Evolutionary conservation across 2,113 vertebrate genomes (phyloP).

Genomic region (Sinocyclocheilus maitianheensis): DNA sequence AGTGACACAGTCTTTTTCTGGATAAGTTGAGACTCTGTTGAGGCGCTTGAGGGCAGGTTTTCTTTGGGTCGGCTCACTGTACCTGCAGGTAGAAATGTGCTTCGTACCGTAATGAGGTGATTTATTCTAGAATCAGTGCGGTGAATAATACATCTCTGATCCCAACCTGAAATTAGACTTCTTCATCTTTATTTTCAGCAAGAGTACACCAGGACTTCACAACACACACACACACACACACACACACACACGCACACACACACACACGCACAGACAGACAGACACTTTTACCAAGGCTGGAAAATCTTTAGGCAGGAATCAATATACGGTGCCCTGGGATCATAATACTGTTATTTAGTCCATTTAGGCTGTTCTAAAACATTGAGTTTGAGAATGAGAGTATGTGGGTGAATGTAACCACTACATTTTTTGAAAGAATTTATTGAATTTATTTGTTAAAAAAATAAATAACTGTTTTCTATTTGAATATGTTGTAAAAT

Average conservation of each 20-base stretch:
- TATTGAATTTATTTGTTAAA: not conserved
- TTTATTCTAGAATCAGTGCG: constrained; percentile 61
- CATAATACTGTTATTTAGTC: not conserved
- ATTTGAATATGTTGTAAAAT: too few relatives aligned
- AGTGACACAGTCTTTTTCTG: not conserved
- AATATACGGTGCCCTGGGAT: not conserved
- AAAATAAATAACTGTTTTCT: not conserved
- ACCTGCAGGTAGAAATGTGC: constrained; percentile 63
- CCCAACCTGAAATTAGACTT: constrained; percentile 62
- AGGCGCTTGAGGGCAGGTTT: constrained; percentile 6
- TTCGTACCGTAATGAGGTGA: constrained; percentile 65
- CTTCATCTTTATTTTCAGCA: constrained; percentile 49
- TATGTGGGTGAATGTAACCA: not conserved
- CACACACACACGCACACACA: not conserved
- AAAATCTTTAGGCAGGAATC: constrained; percentile 35
- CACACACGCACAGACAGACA: not conserved
- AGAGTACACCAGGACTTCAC: constrained; percentile 9
- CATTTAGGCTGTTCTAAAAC: constrained; percentile 10
- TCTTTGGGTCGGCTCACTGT: constrained; percentile 13
- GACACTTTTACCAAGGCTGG: constrained; percentile 9
- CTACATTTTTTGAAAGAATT: not conserved
- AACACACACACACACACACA: not conserved
- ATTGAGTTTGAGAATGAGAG: not conserved
- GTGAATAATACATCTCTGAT: constrained; percentile 66
- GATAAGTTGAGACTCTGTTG: not conserved